Conservation (phyloP, 2,797 vertebrate genomes). For the Natrix natrix region DNA sequence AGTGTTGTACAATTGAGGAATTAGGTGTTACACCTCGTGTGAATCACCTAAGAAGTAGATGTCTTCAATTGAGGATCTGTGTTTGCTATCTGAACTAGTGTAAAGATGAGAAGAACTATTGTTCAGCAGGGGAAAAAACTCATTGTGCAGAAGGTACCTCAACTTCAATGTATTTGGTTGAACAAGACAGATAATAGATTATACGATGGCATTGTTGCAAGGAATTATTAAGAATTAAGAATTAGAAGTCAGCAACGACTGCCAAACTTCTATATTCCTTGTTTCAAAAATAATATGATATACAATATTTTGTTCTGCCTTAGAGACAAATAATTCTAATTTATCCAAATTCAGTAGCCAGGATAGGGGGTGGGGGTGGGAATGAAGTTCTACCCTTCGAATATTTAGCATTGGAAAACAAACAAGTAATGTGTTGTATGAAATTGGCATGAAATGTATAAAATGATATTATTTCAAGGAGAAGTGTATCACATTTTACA, state of each 20-base stretch:
- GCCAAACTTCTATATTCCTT: neutral
- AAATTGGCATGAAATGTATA: neutral
- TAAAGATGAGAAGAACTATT: neutral
- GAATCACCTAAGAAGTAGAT: neutral
- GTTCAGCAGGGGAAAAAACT: neutral
- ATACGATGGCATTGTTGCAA: neutral
- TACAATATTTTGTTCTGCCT: neutral
- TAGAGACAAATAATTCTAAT: neutral
- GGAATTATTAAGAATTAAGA: neutral
- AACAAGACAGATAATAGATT: neutral
- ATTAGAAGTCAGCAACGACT: neutral
- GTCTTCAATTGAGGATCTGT: neutral
- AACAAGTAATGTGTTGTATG: neutral
- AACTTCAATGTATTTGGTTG: neutral
- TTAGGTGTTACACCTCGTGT: neutral
- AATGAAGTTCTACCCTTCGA: neutral
- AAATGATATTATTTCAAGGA: neutral
- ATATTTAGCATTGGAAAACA: neutral
- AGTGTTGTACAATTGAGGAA: neutral
- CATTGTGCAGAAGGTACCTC: neutral
- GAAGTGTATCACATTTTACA: neutral
- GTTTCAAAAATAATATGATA: neutral
- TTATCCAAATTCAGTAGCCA: neutral
- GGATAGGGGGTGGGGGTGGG: accelerated
- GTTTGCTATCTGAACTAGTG: neutral